A percentile compares a stretch with the other conserved stretches of the same genome.
phyloP scores from a whole-genome alignment of 2,113 vertebrate species.

The Cynocephalus volans region DNA sequence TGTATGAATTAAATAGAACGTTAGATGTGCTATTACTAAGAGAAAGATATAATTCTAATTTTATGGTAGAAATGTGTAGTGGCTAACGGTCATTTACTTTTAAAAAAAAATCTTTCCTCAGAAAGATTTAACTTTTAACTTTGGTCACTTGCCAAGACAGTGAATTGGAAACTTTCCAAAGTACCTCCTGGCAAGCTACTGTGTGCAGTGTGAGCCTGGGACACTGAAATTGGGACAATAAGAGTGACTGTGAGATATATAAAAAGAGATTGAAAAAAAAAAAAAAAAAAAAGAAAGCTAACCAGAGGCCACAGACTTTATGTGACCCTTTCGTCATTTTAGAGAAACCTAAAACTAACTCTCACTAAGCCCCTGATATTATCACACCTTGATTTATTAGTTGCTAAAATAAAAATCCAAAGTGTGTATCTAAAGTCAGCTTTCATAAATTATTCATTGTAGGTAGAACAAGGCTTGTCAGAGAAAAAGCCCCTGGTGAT shows the following conservation, averaged over 20 bases:
- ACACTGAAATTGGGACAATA: neutral
- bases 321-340: neutral
- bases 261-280: neutral
- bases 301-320: neutral
- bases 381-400: neutral
- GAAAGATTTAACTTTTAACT: conserved; percentile 40
- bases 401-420: neutral
- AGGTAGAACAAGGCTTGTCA: neutral
- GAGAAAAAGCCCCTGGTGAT: neutral
- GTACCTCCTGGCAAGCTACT: neutral
- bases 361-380: neutral
- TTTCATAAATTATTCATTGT: neutral
- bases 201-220: neutral
- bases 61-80: neutral
- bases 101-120: neutral
- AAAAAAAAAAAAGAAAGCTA: neutral
- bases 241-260: neutral
- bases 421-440: neutral
- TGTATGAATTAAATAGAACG: conserved; percentile 3
- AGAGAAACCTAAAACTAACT: neutral
- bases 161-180: conserved; percentile 60
- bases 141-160: conserved; percentile 61
- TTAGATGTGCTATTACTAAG: neutral
- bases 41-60: conserved; percentile 37
- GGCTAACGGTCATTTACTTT: conserved; percentile 38